phyloP scores from a whole-genome alignment of 2,888 invertebrate species.

The Diaphora mendica region DNA sequence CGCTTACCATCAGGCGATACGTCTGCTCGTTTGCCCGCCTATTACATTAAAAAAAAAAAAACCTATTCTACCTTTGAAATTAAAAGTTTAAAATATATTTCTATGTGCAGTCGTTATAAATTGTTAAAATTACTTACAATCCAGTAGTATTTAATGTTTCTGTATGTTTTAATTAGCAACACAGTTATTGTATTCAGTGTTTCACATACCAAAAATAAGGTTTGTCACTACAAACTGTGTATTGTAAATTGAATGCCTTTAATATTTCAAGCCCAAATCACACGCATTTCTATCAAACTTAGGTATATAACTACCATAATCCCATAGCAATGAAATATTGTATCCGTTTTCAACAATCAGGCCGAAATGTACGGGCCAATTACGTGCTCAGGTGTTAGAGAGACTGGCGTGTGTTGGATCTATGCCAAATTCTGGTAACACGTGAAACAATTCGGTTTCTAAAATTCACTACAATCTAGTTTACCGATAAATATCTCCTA shows the following conservation, averaged over 20 bases:
- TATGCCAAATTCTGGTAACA: conserved; percentile 35
- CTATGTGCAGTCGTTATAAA: too few relatives aligned
- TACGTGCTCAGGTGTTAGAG: conserved; percentile 63
- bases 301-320: conserved; percentile 34
- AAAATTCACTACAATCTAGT: conserved; percentile 41
- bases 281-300: conserved; percentile 11
- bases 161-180: too few relatives aligned
- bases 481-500: conserved; percentile 37
- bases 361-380: conserved; percentile 62
- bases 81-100: too few relatives aligned
- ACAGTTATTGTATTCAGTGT: too few relatives aligned
- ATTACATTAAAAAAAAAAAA: too few relatives aligned
- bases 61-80: too few relatives aligned
- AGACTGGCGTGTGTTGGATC: conserved; percentile 45
- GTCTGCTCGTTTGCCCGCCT: too few relatives aligned
- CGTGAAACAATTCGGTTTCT: conserved; percentile 52
- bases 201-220: neutral
- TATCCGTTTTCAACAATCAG: conserved; percentile 51
- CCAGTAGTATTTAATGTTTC: too few relatives aligned
- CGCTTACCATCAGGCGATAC: too few relatives aligned
- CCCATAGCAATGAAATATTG: conserved; percentile 46
- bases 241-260: neutral
- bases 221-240: neutral
- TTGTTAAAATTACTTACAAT: too few relatives aligned
- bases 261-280: neutral